A percentile compares a stretch with the other conserved stretches of the same genome.
Evolutionary conservation across 2,888 invertebrate species (phyloP).

Genomic region (Coronaproctus castanopsis): DNA sequence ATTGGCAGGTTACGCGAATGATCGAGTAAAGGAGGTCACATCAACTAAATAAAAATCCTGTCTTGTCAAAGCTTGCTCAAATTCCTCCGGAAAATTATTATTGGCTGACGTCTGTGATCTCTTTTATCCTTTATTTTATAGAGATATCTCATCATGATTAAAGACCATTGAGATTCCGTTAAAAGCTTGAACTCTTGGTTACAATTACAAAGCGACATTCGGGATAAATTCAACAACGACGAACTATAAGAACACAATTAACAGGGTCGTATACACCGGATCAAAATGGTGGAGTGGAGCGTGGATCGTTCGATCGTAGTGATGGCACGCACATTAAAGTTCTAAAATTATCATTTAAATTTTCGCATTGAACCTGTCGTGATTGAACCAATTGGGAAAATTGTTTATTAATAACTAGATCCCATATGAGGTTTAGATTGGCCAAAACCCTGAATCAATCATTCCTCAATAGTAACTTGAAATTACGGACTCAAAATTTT

Average conservation of each 20-base stretch:
- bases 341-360: conserved; percentile 12
- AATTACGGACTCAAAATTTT: not conserved
- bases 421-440: conserved; percentile 22
- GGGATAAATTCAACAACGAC: conserved; percentile 19
- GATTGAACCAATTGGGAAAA: conserved; percentile 15
- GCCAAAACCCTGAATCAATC: conserved; percentile 11
- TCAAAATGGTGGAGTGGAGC: conserved; percentile 18
- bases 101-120: not conserved
- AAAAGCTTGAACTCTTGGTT: conserved; percentile 17
- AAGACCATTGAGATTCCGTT: not conserved
- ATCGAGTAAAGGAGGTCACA: not conserved
- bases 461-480: conserved; percentile 2
- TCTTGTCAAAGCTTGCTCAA: conserved; percentile 1
- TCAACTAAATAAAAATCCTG: not conserved
- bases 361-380: conserved; percentile 16
- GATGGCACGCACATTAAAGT: conserved; percentile 15
- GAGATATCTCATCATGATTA: not conserved
- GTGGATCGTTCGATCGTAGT: conserved; percentile 17
- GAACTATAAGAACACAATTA: conserved; percentile 15
- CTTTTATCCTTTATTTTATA: not conserved
- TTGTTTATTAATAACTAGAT: conserved; percentile 17
- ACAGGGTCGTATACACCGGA: conserved; percentile 16
- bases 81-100: conserved; percentile 19
- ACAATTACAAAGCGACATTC: conserved; percentile 23
- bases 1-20: not conserved